Conservation (phyloP, 2,888 invertebrate species). For the Phyllotreta striolata region DNA sequence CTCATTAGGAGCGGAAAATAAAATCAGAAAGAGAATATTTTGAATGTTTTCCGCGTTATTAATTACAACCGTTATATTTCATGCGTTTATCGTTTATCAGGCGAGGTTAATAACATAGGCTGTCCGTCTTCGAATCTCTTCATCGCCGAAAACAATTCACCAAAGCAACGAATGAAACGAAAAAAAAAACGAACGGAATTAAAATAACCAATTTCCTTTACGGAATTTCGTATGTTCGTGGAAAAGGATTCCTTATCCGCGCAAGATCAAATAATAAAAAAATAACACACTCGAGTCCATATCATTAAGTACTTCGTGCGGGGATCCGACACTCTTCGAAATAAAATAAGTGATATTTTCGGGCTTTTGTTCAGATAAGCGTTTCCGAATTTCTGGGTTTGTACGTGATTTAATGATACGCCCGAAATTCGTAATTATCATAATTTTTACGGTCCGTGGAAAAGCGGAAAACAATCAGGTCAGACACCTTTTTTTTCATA, state of each 20-base stretch:
- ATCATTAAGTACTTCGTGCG: constrained; percentile 31
- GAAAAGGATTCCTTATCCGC: constrained; percentile 29
- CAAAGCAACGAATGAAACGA: background rate
- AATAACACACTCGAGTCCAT: constrained; percentile 29
- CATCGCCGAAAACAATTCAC: constrained; percentile 19
- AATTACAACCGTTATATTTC: constrained; percentile 14
- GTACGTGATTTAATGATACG: constrained; percentile 40
- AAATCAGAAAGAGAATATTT: constrained; percentile 4
- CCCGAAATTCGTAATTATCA: constrained; percentile 33
- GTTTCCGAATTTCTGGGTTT: constrained; percentile 44
- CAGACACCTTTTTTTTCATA: constrained; percentile 10
- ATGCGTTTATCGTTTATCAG: constrained; percentile 7
- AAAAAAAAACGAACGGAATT: constrained; percentile 8
- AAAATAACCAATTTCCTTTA: constrained; percentile 36
- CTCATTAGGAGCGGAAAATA: constrained; percentile 12
- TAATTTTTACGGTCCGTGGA: constrained; percentile 26
- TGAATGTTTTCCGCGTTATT: constrained; percentile 7
- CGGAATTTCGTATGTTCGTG: constrained; percentile 33
- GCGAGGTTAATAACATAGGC: constrained; percentile 6
- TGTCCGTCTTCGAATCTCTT: constrained; percentile 14
- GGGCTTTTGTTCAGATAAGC: constrained; percentile 45
- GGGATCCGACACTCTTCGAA: constrained; percentile 27
- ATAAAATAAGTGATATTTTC: constrained; percentile 43
- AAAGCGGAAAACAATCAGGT: constrained; percentile 5
- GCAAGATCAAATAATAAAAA: constrained; percentile 32